Evolutionary conservation across 37 sponge, comb jelly and placozoan genomes (phyloP), one percentile per base, ranked within the genome.

Genomic region (Spongilla lacustris): DNA sequence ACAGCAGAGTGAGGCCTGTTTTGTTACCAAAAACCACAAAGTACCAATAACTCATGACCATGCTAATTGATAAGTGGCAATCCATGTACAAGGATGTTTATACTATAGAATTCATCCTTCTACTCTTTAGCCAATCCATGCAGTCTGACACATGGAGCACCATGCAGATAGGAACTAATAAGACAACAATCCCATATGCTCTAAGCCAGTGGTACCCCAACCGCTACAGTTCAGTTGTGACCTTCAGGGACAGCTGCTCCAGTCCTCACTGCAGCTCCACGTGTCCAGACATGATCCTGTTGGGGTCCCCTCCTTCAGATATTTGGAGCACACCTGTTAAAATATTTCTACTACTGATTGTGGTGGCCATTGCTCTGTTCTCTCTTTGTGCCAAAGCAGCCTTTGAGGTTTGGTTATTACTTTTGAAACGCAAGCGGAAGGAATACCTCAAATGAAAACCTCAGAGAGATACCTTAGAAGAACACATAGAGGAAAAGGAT

Each of bases 181-280:
- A 58, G 58, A 58, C 58, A 1, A 58, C 58, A 8, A 58, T 58
- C 19, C 58, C 14, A 17, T 8, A 58, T 58, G 58, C 58, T 17
- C 58, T 58, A 1, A 14, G 58, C 58, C 58, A 58, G 58, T 58
- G 58, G 58, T 58, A 58, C 58, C 58, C 58, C 58, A 14, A 58
- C 19, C 58, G 58, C 21, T 58, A 58, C 58, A 19, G 19, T 19
- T 58, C 58, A 14, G 21, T 58, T 58, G 58, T 58, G 58, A 14
- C 58, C 19, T 13, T 58, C 58, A 58, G 58, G 58, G 58, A 58
- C 58, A 58, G 19, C 21, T 58, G 58, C 58, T 58, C 58, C 1
- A 33, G 82, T 9, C 81, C 81, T 23, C 88, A 88, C 50, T 88
- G 88, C 29, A 88, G 80, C 38, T 27, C 26, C 58, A 73, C 23